Percentiles rank a stretch among this genome's conserved stretches.
Conservation (phyloP, 2,797 vertebrate genomes). For the Megaceryle alcyon region DNA sequence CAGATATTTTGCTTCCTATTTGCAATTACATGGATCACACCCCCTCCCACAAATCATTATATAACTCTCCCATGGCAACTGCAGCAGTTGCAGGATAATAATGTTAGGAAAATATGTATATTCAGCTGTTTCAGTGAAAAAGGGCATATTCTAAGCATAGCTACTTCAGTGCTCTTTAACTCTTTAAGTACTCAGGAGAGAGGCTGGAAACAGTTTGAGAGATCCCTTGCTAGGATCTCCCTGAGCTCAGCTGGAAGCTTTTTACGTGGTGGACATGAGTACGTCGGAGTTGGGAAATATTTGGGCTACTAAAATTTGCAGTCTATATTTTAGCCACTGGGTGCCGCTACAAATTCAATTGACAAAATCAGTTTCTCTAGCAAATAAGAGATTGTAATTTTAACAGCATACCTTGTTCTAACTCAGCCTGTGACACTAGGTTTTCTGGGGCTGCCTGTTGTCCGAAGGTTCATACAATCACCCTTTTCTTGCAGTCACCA, state of each 20-base stretch:
- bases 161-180: background rate
- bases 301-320: background rate
- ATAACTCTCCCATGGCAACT: constrained; percentile 42
- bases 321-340: constrained; percentile 67
- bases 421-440: background rate
- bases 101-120: background rate
- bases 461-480: background rate
- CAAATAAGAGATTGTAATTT: background rate
- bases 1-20: constrained; percentile 2
- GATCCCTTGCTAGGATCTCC: background rate
- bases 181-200: background rate
- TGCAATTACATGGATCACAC: background rate
- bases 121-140: background rate
- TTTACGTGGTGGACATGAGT: background rate
- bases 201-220: background rate
- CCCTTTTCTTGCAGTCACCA: background rate
- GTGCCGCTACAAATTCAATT: constrained; percentile 76
- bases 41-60: background rate
- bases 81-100: background rate
- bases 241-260: background rate
- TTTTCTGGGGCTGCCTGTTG: background rate
- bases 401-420: background rate
- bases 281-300: background rate
- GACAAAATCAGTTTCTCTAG: background rate
- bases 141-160: background rate